These are phyloP conservation scores for Uria aalge DNA, from an alignment of 2,113 vertebrate species.

Conservation along the genomic window DNA sequence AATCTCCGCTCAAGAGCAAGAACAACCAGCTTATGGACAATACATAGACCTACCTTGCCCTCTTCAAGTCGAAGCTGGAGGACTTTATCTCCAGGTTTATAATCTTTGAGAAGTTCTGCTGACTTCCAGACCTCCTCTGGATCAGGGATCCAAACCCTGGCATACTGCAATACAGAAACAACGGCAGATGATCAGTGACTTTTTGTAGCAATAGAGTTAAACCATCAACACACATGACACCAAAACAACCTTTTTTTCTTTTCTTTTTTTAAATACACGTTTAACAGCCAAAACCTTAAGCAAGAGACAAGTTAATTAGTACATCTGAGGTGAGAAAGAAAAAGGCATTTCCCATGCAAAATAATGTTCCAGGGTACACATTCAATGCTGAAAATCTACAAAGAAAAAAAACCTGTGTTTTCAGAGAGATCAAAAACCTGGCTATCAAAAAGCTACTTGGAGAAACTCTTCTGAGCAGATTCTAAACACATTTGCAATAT, in stretches of 20 bases:
- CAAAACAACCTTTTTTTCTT: neutral
- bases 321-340: neutral
- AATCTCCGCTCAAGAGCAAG: neutral
- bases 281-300: neutral
- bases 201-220: neutral
- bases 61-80: slow-evolving; percentile 90
- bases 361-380: neutral
- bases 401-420: neutral
- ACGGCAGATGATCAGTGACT: neutral
- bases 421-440: neutral
- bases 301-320: neutral
- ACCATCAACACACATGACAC: neutral
- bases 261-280: neutral
- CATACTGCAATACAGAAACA: slow-evolving; percentile 78
- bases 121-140: slow-evolving; percentile 96
- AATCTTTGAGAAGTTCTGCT: slow-evolving; percentile 92
- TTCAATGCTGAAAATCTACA: neutral
- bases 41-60: slow-evolving; percentile 79
- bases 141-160: slow-evolving; percentile 97
- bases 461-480: neutral
- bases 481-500: neutral
- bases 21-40: neutral
- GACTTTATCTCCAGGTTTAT: slow-evolving; percentile 86
- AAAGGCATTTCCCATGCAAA: neutral
- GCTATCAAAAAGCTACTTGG: neutral